Conservation (phyloP, 2,888 invertebrate genomes). For the Lottia scabra region DNA sequence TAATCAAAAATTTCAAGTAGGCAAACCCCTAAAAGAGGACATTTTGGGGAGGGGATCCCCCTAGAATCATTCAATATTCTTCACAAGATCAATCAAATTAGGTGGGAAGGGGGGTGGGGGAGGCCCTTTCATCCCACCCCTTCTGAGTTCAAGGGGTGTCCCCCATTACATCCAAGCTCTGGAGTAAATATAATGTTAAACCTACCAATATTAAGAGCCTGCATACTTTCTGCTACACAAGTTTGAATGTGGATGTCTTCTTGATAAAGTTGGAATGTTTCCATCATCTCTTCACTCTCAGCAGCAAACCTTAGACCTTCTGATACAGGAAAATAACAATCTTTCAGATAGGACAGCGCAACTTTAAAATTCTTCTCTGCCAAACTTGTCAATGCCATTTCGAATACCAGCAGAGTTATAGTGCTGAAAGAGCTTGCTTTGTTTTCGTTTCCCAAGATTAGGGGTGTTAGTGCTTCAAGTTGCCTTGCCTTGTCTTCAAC, state of each 20-base stretch:
- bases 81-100: too few relatives aligned
- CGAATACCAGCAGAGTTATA: conserved; percentile 18
- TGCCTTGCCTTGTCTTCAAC: background rate
- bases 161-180: too few relatives aligned
- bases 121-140: too few relatives aligned
- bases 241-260: conserved; percentile 36
- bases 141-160: too few relatives aligned
- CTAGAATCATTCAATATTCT: too few relatives aligned
- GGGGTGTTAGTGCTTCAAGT: background rate
- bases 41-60: too few relatives aligned
- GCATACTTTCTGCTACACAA: conserved; percentile 34
- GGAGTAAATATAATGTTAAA: too few relatives aligned
- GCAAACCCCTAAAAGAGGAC: too few relatives aligned
- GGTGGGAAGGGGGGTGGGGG: too few relatives aligned
- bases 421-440: conserved; percentile 14
- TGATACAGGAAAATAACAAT: conserved; percentile 34
- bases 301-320: conserved; percentile 29
- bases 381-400: conserved; percentile 20
- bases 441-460: conserved; percentile 6
- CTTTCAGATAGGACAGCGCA: conserved; percentile 30
- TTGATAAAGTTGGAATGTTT: conserved; percentile 27
- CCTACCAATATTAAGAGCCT: conserved; percentile 39
- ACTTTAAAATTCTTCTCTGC: conserved; percentile 23
- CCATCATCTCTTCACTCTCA: background rate
- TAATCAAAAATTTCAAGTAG: too few relatives aligned